Conservation (phyloP, 2,797 vertebrate species). For the Pipistrellus pygmaeus region DNA sequence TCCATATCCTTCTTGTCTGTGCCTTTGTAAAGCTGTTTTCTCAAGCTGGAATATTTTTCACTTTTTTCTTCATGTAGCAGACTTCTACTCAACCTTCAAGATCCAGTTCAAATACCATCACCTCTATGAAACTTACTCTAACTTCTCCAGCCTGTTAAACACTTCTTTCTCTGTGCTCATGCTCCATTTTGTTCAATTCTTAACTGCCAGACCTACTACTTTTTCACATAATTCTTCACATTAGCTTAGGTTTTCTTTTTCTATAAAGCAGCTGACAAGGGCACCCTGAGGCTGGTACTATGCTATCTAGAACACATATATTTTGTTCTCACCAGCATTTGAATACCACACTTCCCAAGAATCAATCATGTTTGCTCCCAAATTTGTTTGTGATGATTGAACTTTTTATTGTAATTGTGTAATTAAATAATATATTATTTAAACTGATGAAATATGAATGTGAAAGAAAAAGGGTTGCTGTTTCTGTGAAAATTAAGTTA, state of each 20-base stretch:
- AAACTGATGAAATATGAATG: slow-evolving; percentile 3
- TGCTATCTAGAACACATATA: not conserved
- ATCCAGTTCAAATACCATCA: not conserved
- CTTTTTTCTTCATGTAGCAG: not conserved
- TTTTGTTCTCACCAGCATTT: not conserved
- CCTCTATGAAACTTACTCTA: not conserved
- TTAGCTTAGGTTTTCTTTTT: not conserved
- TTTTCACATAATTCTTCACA: not conserved
- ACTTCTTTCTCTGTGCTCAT: not conserved
- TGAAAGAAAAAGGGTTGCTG: not conserved
- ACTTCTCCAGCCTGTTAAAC: not conserved
- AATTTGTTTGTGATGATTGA: not conserved
- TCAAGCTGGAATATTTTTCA: not conserved
- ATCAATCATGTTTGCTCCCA: not conserved
- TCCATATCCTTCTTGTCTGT: not conserved
- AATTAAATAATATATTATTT: slow-evolving; percentile 38
- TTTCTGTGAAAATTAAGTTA: slow-evolving; percentile 42
- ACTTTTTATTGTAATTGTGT: not conserved
- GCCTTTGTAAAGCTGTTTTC: not conserved
- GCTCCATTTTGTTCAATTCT: not conserved
- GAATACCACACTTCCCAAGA: not conserved
- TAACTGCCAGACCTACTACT: not conserved
- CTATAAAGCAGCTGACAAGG: not conserved
- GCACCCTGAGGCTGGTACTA: not conserved
- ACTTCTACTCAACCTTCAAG: not conserved